Conservation (phyloP, 2,113 vertebrate species). For the Nymphicus hollandicus region DNA sequence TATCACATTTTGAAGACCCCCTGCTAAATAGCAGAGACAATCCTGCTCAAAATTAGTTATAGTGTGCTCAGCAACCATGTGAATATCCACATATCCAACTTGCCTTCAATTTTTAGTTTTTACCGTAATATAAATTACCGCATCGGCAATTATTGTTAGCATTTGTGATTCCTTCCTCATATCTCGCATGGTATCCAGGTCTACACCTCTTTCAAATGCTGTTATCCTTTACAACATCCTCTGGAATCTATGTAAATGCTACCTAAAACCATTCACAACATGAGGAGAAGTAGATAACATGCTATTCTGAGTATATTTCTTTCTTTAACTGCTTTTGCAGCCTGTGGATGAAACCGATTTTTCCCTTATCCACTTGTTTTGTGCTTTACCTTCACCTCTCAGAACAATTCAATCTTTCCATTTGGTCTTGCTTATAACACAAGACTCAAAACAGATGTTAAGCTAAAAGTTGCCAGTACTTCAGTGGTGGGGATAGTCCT, state of each 20-base stretch:
- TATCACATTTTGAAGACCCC: background rate
- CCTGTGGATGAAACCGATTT: background rate
- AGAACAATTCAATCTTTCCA: background rate
- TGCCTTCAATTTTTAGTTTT: background rate
- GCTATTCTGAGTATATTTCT: background rate
- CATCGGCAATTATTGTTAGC: background rate
- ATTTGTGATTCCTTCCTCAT: background rate
- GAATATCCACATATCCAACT: background rate
- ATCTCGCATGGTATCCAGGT: background rate
- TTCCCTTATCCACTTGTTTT: background rate
- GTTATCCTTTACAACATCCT: background rate
- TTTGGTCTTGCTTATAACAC: background rate
- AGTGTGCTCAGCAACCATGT: background rate
- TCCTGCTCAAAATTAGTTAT: background rate
- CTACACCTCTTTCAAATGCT: background rate
- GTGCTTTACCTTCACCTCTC: background rate
- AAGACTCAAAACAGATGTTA: background rate
- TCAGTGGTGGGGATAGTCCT: background rate
- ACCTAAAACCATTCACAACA: background rate
- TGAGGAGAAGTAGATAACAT: accelerated
- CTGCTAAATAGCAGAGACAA: background rate
- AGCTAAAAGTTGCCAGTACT: accelerated
- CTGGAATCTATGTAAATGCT: background rate
- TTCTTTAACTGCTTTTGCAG: background rate
- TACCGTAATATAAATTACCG: background rate